Conservation (phyloP, 2,113 vertebrate genomes). For the Rhipidura dahli region DNA sequence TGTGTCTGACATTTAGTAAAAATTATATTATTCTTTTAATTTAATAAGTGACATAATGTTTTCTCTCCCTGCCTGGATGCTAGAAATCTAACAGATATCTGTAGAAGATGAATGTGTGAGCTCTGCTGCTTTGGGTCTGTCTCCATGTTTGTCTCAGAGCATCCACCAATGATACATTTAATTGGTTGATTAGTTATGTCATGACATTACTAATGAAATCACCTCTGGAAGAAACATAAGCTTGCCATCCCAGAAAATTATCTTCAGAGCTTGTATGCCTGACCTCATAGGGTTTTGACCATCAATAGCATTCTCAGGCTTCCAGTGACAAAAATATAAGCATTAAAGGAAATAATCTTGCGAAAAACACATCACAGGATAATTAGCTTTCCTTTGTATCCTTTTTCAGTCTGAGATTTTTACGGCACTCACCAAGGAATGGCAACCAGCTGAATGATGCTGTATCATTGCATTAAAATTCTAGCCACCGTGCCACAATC, state of each 20-base stretch:
- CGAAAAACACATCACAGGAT: background rate
- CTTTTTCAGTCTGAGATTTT: background rate
- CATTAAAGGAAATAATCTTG: background rate
- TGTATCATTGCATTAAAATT: background rate
- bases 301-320: background rate
- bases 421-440: background rate
- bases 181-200: background rate
- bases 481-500: background rate
- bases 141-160: background rate
- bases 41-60: background rate
- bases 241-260: background rate
- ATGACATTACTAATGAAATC: conserved; percentile 18
- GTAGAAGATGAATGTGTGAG: background rate
- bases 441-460: background rate
- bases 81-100: background rate
- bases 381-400: background rate
- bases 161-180: background rate
- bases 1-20: conserved; percentile 15
- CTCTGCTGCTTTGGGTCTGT: background rate
- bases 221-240: background rate
- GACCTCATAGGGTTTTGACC: background rate
- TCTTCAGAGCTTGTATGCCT: background rate
- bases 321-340: background rate
- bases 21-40: conserved; percentile 19
- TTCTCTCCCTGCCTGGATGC: background rate